Percentiles rank a stretch among this genome's conserved stretches.
Conservation (phyloP, 2,113 vertebrate species). For the Colinus virginianus region DNA sequence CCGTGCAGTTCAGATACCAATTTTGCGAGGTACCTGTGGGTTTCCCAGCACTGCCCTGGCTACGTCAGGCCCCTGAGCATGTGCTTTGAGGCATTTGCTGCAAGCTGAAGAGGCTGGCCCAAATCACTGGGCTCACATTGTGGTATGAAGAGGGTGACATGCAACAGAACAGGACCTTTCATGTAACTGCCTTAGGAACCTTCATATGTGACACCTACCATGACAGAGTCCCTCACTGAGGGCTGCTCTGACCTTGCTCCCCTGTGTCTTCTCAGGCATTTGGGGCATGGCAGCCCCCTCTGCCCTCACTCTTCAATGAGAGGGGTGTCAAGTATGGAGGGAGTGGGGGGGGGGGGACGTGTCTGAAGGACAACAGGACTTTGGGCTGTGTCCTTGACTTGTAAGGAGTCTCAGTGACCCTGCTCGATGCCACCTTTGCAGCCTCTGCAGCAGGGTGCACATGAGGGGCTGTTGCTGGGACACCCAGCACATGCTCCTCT, state of each 20-base stretch:
- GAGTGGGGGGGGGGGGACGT: no score
- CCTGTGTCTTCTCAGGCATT: fast-evolving
- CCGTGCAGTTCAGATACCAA: neutral
- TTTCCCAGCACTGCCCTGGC: neutral
- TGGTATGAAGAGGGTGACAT: fast-evolving
- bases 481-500: no score
- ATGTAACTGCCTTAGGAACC: neutral
- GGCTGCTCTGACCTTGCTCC: neutral
- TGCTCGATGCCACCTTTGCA: neutral
- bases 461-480: no score
- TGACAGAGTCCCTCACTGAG: fast-evolving
- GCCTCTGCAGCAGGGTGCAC: no score
- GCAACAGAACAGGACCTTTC: fast-evolving
- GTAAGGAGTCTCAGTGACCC: neutral
- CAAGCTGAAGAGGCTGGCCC: neutral
- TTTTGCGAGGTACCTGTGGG: neutral
- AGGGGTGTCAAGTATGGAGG: fast-evolving
- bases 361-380: neutral
- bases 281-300: neutral
- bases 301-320: fast-evolving
- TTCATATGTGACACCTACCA: neutral
- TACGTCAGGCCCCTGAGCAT: no score
- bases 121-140: neutral
- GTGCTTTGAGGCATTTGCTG: neutral
- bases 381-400: neutral